Evolutionary conservation across 37 sponge, comb jelly and placozoan species (phyloP), one percentile per base, ranked within the genome.

Genomic region (Hexactinellida sp.): DNA sequence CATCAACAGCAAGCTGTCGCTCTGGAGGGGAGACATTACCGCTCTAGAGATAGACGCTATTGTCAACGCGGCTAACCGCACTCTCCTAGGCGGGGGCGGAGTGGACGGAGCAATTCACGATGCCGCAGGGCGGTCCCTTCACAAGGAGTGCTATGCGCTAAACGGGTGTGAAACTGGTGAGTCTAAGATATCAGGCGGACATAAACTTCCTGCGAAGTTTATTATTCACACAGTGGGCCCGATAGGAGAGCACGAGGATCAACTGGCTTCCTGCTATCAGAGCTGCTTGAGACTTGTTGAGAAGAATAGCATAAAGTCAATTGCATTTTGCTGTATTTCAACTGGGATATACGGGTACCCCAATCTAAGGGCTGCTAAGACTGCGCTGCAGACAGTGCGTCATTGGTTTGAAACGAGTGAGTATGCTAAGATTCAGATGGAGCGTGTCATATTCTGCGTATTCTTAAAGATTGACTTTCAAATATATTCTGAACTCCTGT

Each of bases 301-400:
- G 30, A 54, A 89, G 54, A 83, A 94, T 24, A 86, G 89, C 37
- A 94, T 96, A 38, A 87, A 82, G 85, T 92, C 96, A 28, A 54
- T 95, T 54, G 97, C 94, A 24, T 96, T 96, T 41, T 86, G 89
- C 35, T 96, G 97, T 38, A 91, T 96, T 28, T 90, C 94, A 23
- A 96, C 97, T 85, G 97, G 97, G 34, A 87, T 93, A 0, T 96
- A 94, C 76, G 97, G 94, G 24, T 96, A 86, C 55, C 97, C 97
- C 0, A 94, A 92, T 76, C 83, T 88, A 16, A 39, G 54, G 1
- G 97, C 97, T 52, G 97, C 97, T 0, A 47, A 91, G 21, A 55
- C 92, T 55, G 97, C 97, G 21, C 82, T 96, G 37, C 83, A 37
- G 1, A 85, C 86, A n/a, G 55, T 54, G 21, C 55, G 92, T n/a